Base-by-base conservation (phyloP, 2,113 vertebrate species). In the Copsychus sechellarum region DNA sequence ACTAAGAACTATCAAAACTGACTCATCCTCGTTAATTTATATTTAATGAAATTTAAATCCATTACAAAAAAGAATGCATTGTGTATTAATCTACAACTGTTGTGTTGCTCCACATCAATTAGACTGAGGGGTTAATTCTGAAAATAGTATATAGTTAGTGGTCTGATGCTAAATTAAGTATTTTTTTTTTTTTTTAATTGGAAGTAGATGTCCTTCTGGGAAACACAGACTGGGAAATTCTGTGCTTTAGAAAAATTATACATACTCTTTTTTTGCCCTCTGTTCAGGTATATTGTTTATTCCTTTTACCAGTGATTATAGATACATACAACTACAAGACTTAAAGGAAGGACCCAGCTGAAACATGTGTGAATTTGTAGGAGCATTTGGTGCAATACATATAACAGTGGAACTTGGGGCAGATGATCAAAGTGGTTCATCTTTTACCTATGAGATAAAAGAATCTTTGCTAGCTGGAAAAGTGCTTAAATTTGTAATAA, bases 361-460 rank as follows among this genome's bases (percentile, higher is more conserved):
- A 56, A 72, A 77, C 2, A 17, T 50, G 9, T 1, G 2, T 23
- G 23, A 47, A 28, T 38, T 67, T 53, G 12, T 64, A 67, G 24
- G 5, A 73, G 23, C 13, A 62, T 43, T 53, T 85, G 28, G 33
- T 91, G 38, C 34, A 64, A 21, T 62, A 53, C 0, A 0, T 45
- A 1, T 16, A 88, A n/a, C 26, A 14, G 69, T 22, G 60, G 34
- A 64, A 64, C 21, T 62, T 48, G 13, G 18, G 25, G 17, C 29
- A 56, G 11, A 33, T 54, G 38, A 53, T 48, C 9, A 0, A 80
- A 36, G 54, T n/a, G 9, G 33, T 31, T 87, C 47, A 6, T 71
- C 42, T 66, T 71, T 42, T 3, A 1, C 42, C 26, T n/a, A 12
- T 0, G 0, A 83, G 38, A 23, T 40, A 43, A 79, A 53, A 29